Conservation (phyloP, 2,888 invertebrate species). For the Drosophila austrosaltans region DNA sequence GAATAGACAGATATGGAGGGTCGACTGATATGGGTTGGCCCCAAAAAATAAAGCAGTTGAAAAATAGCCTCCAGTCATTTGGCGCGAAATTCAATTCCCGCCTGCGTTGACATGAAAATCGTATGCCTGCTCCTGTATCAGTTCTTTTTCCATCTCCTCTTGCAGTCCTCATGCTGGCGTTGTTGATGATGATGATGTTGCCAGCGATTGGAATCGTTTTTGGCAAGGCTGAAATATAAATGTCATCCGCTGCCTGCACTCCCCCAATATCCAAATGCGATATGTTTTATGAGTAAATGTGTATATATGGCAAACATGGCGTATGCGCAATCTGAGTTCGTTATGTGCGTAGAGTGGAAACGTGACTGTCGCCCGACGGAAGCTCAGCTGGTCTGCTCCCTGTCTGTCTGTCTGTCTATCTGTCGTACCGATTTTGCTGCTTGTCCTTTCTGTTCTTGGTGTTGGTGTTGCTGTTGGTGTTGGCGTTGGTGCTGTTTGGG, state of each 20-base stretch:
- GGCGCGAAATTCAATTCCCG: slow-evolving; percentile 78
- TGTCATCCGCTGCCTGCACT: slow-evolving; percentile 20
- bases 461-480: slow-evolving; percentile 13
- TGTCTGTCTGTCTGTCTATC: not conserved
- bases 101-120: slow-evolving; percentile 77
- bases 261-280: slow-evolving; percentile 22
- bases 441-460: slow-evolving; percentile 6
- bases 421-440: not conserved
- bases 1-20: slow-evolving; percentile 36
- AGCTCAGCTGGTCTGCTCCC: slow-evolving; percentile 65
- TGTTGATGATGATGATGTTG: slow-evolving; percentile 42
- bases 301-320: slow-evolving; percentile 67
- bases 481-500: slow-evolving; percentile 35
- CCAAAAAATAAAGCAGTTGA: slow-evolving; percentile 65
- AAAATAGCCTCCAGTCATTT: slow-evolving; percentile 75
- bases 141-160: slow-evolving; percentile 11
- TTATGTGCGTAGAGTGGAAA: slow-evolving; percentile 59
- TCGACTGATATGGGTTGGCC: slow-evolving; percentile 56
- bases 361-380: slow-evolving; percentile 66
- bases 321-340: slow-evolving; percentile 70
- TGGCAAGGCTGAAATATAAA: slow-evolving; percentile 45
- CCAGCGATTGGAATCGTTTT: slow-evolving; percentile 45
- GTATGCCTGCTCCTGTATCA: slow-evolving; percentile 7
- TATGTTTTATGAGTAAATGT: slow-evolving; percentile 70
- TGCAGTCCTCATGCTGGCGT: slow-evolving; percentile 44